Conservation (phyloP, 2,113 vertebrate genomes). For the Rhinichthys klamathensis region DNA sequence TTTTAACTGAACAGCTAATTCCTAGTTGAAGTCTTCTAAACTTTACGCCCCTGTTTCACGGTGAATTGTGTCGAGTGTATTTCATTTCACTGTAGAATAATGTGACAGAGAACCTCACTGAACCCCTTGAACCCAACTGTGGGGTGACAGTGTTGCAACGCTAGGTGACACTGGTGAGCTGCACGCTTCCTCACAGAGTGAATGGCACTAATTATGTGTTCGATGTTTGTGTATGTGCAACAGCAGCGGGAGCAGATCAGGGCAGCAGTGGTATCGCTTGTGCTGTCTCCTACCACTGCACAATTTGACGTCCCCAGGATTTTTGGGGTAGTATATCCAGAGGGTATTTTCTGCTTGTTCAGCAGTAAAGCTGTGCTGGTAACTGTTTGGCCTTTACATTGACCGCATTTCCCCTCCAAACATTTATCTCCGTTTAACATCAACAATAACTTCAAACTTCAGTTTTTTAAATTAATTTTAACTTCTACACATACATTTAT, state of each 20-base stretch:
- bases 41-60: constrained; percentile 10
- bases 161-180: constrained; percentile 58
- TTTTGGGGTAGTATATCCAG: constrained; percentile 21
- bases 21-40: background rate
- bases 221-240: constrained; percentile 39
- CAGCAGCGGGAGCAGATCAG: constrained; percentile 7
- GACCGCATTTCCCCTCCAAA: constrained; percentile 10
- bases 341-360: constrained; percentile 29
- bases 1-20: background rate
- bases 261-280: constrained; percentile 3
- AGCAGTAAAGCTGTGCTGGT: constrained; percentile 41
- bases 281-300: constrained; percentile 32
- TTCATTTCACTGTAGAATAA: constrained; percentile 33
- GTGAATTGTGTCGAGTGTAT: constrained; percentile 31
- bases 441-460: no score
- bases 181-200: constrained; percentile 12
- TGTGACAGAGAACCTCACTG: constrained; percentile 29
- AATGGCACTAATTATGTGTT: constrained; percentile 48
- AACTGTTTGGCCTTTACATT: constrained; percentile 42
- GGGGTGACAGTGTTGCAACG: constrained; percentile 40
- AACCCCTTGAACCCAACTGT: constrained; percentile 54
- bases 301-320: constrained; percentile 31
- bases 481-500: background rate
- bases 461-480: background rate
- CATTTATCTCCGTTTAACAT: constrained; percentile 13